These are phyloP conservation scores for Lithodes maja DNA, from an alignment of 2,888 invertebrate species.

Conservation along the genomic window DNA sequence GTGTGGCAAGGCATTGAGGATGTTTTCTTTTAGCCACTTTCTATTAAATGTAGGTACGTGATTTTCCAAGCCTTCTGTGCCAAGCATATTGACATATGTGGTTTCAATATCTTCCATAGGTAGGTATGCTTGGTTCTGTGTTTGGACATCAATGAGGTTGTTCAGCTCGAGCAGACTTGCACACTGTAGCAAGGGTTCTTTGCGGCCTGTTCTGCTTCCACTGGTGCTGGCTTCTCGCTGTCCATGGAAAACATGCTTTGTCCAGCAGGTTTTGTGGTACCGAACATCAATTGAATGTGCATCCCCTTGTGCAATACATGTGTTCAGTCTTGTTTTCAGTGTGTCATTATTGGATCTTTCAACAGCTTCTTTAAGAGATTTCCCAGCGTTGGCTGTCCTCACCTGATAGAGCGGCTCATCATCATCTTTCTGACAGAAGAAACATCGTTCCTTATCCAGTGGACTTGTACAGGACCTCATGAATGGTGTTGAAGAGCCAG, in stretches of 20 bases:
- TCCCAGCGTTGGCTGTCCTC: slow-evolving; percentile 31
- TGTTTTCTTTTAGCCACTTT: slow-evolving; percentile 35
- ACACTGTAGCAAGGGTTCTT: slow-evolving; percentile 11
- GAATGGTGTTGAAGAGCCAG: slow-evolving; percentile 23
- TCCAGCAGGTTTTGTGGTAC: slow-evolving; percentile 41
- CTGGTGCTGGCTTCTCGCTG: background rate
- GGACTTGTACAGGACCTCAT: slow-evolving; percentile 9
- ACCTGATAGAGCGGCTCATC: slow-evolving; percentile 23
- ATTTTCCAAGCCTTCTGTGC: slow-evolving; percentile 37
- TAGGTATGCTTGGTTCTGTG: slow-evolving; percentile 43
- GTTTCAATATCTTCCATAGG: slow-evolving; percentile 43
- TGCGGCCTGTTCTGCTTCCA: background rate
- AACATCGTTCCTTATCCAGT: slow-evolving; percentile 14
- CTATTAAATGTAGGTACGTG: slow-evolving; percentile 27
- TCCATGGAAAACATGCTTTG: slow-evolving; percentile 34
- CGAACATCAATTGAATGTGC: slow-evolving; percentile 40
- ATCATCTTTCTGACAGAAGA: slow-evolving; percentile 23
- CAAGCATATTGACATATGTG: slow-evolving; percentile 47
- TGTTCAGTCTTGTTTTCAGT: slow-evolving; percentile 32
- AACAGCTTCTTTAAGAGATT: slow-evolving; percentile 13
- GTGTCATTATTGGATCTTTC: slow-evolving; percentile 20
- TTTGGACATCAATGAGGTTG: slow-evolving; percentile 37
- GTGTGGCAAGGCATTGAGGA: slow-evolving; percentile 29
- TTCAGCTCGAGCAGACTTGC: slow-evolving; percentile 30
- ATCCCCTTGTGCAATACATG: slow-evolving; percentile 21